Evolutionary conservation across 2,113 vertebrate genomes (phyloP).

Genomic region (Otocyon megalotis): DNA sequence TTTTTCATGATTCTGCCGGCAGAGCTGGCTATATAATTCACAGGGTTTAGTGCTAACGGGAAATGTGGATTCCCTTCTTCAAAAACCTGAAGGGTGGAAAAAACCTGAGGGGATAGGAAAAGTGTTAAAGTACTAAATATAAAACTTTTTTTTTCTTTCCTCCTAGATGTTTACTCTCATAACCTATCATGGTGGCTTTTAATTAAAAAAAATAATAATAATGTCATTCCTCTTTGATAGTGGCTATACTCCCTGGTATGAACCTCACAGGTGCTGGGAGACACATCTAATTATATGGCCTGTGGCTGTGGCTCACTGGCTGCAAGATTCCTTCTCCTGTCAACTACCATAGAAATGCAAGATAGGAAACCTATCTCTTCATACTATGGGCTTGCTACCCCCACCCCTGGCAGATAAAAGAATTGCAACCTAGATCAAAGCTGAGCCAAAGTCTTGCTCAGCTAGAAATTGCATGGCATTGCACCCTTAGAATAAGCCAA

Average conservation of each 20-base stretch:
- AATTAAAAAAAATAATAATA: no score
- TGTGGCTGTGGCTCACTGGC: neutral
- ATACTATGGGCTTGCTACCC: rapidly evolving
- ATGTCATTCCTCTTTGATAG: neutral
- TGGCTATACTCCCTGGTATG: neutral
- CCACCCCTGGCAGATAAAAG: neutral
- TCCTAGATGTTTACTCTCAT: rapidly evolving
- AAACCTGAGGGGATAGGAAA: neutral
- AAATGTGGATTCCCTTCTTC: neutral
- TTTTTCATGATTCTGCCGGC: neutral
- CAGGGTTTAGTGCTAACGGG: neutral
- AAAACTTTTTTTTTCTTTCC: neutral
- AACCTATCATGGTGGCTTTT: neutral
- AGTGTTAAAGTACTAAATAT: neutral
- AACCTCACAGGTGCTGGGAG: neutral
- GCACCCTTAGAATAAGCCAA: neutral
- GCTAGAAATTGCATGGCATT: neutral
- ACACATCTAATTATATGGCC: neutral
- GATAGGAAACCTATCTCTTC: neutral
- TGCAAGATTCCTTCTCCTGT: neutral
- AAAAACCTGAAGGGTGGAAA: neutral
- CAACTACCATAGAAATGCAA: neutral
- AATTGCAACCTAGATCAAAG: neutral
- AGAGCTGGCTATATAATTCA: neutral
- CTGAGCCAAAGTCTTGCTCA: neutral